Conservation (phyloP, 2,888 invertebrate genomes). For the Gymnosoma rotundatum region DNA sequence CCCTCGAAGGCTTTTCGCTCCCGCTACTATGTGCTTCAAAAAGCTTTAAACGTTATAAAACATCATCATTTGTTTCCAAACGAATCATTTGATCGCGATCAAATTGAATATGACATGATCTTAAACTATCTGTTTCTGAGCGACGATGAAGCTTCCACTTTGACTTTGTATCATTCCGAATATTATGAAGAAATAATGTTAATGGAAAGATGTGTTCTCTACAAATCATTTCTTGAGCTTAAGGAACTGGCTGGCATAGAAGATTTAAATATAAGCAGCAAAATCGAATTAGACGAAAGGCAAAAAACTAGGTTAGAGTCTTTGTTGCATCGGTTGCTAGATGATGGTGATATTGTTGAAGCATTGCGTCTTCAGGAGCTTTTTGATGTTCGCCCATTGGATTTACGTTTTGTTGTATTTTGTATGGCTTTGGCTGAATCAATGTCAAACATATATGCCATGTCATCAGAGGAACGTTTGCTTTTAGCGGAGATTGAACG, state of each 20-base stretch:
- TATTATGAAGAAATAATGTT: slow-evolving; percentile 81
- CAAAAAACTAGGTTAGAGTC: slow-evolving; percentile 79
- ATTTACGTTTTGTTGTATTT: slow-evolving; percentile 84
- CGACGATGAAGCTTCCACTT: slow-evolving; percentile 70
- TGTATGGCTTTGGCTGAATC: slow-evolving; percentile 86
- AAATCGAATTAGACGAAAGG: slow-evolving; percentile 75
- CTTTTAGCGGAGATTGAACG: slow-evolving; percentile 83
- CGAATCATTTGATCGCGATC: slow-evolving; percentile 81
- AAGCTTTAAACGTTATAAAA: slow-evolving; percentile 80
- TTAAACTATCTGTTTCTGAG: slow-evolving; percentile 77
- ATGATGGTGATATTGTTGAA: slow-evolving; percentile 84
- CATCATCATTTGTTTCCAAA: slow-evolving; percentile 81
- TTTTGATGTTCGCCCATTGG: slow-evolving; percentile 82
- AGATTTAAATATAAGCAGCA: slow-evolving; percentile 78
- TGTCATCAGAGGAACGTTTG: slow-evolving; percentile 86
- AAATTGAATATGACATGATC: slow-evolving; percentile 82
- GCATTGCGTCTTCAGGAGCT: slow-evolving; percentile 84
- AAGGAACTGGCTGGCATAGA: slow-evolving; percentile 81
- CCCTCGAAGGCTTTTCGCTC: slow-evolving; percentile 74
- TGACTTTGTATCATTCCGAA: slow-evolving; percentile 80
- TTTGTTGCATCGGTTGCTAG: slow-evolving; percentile 83
- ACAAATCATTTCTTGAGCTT: slow-evolving; percentile 81
- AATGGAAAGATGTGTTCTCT: slow-evolving; percentile 80
- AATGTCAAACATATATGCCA: slow-evolving; percentile 83
- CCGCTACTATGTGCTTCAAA: slow-evolving; percentile 83